Evolutionary conservation across 1,140 invertebrate species (phyloP), one percentile per base, ranked within the genome.

Genomic region (Temnothorax nylanderi): DNA sequence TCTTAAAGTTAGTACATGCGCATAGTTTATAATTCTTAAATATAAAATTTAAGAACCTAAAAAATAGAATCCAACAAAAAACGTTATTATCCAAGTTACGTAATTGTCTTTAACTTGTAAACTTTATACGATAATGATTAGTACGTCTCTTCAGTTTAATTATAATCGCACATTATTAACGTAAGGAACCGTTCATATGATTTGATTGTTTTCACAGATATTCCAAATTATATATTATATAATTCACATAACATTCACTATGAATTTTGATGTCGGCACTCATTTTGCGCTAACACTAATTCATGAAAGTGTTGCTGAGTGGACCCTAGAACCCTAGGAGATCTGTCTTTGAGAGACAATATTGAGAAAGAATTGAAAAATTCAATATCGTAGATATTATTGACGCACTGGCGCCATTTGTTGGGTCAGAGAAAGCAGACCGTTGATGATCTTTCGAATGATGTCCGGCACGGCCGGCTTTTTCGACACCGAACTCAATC

Each of bases 341-440:
- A 91, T 81, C 49, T 89, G 41, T 49, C 62, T 67, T 81, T 71
- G 62, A 44, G n/a, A 44, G 56, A 86, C 75, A 77, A 85, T 21
- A 71, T 81, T 26, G 44, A 65, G 51, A 65, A 74, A 49, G 0
- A 37, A 21, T 67, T 78, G 6, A 58, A 90, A 47, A 67, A 69
- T 26, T 85, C 16, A 85, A 34, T 60, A 84, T 74, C 44, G 1
- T 49, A 18, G 37, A 76, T 78, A 86, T 89, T 92, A 92, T 75
- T 92, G 93, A 64, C 93, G 94, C 80, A 94, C 90, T 51, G 94
- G 92, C 11, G 91, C 90, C 92, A 95, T 94, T 86, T 93, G 93
- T 88, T 93, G 93, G 41, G 93, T 94, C 11, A 95, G 58, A 32
- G 91, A 92, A 0, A 95, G 86, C n/a, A 95, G 51, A 80, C 84